These are phyloP conservation scores for Drosophila ercepeae DNA, from an alignment of 1,140 invertebrate species.

Conservation along the genomic window DNA sequence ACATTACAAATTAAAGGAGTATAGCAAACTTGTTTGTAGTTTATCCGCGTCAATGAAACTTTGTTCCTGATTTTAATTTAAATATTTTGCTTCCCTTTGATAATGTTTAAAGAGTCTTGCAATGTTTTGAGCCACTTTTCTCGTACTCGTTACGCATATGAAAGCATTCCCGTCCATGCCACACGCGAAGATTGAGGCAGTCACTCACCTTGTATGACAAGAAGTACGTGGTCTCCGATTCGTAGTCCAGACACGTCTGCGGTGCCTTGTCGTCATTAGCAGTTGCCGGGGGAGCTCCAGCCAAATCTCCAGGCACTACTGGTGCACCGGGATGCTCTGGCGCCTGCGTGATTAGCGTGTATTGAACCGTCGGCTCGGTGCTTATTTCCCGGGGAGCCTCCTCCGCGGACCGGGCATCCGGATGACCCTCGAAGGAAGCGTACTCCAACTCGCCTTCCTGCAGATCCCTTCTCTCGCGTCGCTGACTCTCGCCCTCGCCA, in stretches of 20 bases:
- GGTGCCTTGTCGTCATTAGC: constrained; percentile 69
- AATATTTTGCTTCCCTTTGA: not conserved
- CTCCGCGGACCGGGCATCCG: constrained; percentile 65
- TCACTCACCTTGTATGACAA: constrained; percentile 91
- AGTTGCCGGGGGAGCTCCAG: constrained; percentile 33
- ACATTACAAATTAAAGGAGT: not conserved
- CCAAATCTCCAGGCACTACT: not conserved
- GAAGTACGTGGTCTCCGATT: constrained; percentile 92
- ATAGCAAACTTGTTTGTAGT: not conserved
- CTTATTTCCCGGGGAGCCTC: constrained; percentile 55
- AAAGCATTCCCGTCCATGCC: constrained; percentile 15
- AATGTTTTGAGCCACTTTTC: not conserved
- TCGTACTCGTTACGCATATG: constrained; percentile 20
- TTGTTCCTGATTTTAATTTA: not conserved
- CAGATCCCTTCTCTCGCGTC: constrained; percentile 70
- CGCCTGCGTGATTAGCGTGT: constrained; percentile 72
- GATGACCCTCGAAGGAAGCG: constrained; percentile 17
- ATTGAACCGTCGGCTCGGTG: constrained; percentile 75
- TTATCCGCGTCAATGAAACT: not conserved
- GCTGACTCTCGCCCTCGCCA: constrained; percentile 44
- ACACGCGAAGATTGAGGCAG: constrained; percentile 34
- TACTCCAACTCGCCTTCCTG: constrained; percentile 54
- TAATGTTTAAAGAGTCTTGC: not conserved
- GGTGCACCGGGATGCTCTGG: constrained; percentile 20
- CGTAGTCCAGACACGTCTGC: constrained; percentile 92